Evolutionary conservation across 2,888 invertebrate species (phyloP).

Genomic region (Geotrupes spiniger): DNA sequence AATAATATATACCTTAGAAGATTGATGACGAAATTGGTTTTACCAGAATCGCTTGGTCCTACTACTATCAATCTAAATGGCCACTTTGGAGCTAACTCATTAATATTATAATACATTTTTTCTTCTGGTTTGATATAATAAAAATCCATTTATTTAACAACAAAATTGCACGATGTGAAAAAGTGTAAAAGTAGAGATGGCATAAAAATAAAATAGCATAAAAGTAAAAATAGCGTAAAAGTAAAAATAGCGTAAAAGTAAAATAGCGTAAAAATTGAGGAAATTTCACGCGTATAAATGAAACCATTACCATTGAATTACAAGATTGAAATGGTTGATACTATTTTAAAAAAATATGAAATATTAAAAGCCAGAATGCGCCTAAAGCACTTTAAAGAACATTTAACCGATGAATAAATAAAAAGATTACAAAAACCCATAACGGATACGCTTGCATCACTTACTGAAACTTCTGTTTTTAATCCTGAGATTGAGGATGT

Average conservation of each 20-base stretch:
- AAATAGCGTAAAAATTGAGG: no score
- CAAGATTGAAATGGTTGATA: conserved; percentile 23
- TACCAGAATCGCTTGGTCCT: conserved; percentile 3
- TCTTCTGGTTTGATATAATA: not conserved
- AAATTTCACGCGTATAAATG: no score
- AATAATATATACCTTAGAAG: no score
- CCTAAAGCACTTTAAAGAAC: conserved; percentile 23
- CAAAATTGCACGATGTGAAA: not conserved
- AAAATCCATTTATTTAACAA: conserved; percentile 1
- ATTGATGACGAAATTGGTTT: conserved; percentile 10
- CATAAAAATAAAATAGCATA: no score
- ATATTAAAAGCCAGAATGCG: conserved; percentile 20
- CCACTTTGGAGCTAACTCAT: no score
- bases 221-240: no score
- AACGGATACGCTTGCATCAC: conserved; percentile 11
- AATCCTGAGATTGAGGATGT: not conserved
- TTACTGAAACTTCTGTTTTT: not conserved
- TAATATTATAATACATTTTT: not conserved
- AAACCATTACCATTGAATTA: no score
- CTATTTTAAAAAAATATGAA: conserved; percentile 24
- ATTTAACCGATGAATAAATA: conserved; percentile 16
- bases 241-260: no score
- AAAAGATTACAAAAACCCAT: no score
- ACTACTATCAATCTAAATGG: no score
- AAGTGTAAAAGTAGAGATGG: no score